Conservation (phyloP, 2,797 vertebrate species). For the Bradypodion ventrale region DNA sequence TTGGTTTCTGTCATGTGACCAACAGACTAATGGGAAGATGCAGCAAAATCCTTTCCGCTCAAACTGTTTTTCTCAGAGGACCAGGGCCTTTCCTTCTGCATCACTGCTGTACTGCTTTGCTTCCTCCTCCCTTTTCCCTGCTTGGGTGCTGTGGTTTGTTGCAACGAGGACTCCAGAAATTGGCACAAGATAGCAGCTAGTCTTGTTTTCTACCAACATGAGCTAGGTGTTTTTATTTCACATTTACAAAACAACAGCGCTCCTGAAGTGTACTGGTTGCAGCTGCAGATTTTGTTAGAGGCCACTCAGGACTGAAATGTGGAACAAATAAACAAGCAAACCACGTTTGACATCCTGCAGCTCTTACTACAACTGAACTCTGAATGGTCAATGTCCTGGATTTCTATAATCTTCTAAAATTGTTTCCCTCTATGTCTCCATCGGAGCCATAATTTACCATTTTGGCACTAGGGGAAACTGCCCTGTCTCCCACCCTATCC, state of each 20-base stretch:
- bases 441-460: no score
- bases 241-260: slow-evolving; percentile 11
- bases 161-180: slow-evolving; percentile 30
- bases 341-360: neutral
- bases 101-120: slow-evolving; percentile 53
- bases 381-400: neutral
- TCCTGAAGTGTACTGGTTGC: neutral
- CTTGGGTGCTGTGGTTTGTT: slow-evolving; percentile 23
- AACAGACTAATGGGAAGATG: slow-evolving; percentile 62
- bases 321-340: neutral
- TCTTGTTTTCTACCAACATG: slow-evolving; percentile 6
- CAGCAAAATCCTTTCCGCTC: slow-evolving; percentile 67
- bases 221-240: neutral
- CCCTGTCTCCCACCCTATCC: no score
- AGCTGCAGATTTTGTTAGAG: neutral
- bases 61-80: slow-evolving; percentile 60
- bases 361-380: neutral
- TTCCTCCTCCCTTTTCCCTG: slow-evolving; percentile 29
- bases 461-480: no score
- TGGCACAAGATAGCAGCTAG: slow-evolving; percentile 13
- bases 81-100: slow-evolving; percentile 59
- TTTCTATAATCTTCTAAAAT: neutral
- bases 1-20: slow-evolving; percentile 53
- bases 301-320: no score
- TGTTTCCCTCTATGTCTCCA: neutral